These are phyloP conservation scores for Mormyrus iriodes DNA, from an alignment of 2,113 vertebrate genomes.

Conservation along the genomic window DNA sequence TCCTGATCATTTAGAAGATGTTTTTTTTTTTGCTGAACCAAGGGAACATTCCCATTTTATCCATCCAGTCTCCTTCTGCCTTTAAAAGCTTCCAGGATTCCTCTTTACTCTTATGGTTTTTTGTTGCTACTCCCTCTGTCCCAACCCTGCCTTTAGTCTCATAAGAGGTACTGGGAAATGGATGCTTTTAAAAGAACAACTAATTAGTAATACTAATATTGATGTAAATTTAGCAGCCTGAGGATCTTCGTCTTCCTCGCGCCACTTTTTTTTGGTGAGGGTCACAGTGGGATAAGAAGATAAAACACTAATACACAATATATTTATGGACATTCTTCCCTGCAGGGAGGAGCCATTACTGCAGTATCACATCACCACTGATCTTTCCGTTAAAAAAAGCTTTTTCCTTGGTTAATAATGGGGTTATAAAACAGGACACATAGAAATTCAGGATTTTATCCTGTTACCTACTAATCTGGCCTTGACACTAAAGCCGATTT, in stretches of 20 bases:
- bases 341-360: background rate
- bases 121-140: background rate
- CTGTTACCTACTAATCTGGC: background rate
- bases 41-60: background rate
- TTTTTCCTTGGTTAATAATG: background rate
- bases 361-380: background rate
- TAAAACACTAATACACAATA: background rate
- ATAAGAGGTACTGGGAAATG: background rate
- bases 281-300: background rate
- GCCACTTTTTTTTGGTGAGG: background rate
- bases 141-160: background rate
- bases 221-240: background rate
- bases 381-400: background rate
- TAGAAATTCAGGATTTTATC: background rate
- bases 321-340: constrained; percentile 1
- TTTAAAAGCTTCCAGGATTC: background rate
- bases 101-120: background rate
- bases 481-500: constrained; percentile 3
- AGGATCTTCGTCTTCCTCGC: background rate
- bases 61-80: background rate
- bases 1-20: background rate
- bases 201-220: constrained; percentile 3
- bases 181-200: background rate
- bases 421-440: background rate
- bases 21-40: background rate